Evolutionary conservation across 2,888 invertebrate genomes (phyloP).

Genomic region (Seira sanloemensis): DNA sequence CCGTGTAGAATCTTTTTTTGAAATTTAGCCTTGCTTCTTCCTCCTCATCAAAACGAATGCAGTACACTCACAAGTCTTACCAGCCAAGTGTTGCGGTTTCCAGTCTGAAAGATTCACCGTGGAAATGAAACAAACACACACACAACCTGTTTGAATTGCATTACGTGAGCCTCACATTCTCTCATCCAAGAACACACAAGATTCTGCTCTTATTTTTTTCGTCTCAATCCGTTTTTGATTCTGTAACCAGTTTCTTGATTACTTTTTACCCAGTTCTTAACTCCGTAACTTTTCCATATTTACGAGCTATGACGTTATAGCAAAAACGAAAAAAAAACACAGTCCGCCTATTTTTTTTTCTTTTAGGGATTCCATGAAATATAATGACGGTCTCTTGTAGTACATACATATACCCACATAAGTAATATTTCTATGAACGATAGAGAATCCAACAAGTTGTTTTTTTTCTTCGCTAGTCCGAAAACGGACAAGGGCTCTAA

Average conservation of each 20-base stretch:
- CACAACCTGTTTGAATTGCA: too few relatives aligned
- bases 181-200: neutral
- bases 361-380: slow-evolving; percentile 33
- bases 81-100: neutral
- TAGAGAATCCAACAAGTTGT: neutral
- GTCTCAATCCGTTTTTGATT: slow-evolving; percentile 8
- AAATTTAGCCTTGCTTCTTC: neutral
- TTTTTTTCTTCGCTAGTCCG: neutral
- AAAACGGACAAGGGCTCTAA: neutral
- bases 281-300: neutral
- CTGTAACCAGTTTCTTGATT: slow-evolving; percentile 12
- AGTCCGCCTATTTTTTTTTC: slow-evolving; percentile 41
- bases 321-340: slow-evolving; percentile 28
- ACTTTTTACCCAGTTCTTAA: neutral
- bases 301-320: slow-evolving; percentile 6
- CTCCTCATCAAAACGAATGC: too few relatives aligned
- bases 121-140: neutral
- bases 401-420: neutral
- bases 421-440: neutral
- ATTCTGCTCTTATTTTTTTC: neutral
- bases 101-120: neutral
- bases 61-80: too few relatives aligned
- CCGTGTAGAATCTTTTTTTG: neutral
- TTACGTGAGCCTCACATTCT: too few relatives aligned
- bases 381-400: slow-evolving; percentile 20